These are phyloP conservation scores for Procavia capensis DNA, from an alignment of 2,113 vertebrate genomes.

Conservation along the genomic window DNA sequence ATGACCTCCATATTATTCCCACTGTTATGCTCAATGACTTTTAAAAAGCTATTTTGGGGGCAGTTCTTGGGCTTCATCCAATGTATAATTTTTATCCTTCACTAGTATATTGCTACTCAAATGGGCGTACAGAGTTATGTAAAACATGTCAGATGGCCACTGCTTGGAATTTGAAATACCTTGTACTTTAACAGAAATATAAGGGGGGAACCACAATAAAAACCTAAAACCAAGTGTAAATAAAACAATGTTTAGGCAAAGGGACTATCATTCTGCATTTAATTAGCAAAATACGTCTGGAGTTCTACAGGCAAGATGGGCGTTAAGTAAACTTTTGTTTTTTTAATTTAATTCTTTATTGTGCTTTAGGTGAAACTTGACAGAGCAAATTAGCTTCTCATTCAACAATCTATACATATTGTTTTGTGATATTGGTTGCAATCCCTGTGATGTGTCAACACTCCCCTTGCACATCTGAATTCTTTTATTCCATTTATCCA, in stretches of 20 bases:
- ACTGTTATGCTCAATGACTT: constrained; percentile 78
- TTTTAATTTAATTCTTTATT: no score
- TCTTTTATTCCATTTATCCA: no score
- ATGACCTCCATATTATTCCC: constrained; percentile 67
- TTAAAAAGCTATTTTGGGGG: constrained; percentile 79
- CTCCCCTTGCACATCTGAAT: no score
- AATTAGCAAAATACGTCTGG: constrained; percentile 52
- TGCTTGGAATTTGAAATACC: constrained; percentile 62
- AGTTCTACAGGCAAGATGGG: constrained; percentile 36
- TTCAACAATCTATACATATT: no score
- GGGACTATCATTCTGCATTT: constrained; percentile 40
- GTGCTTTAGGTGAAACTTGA: no score
- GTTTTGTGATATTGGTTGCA: no score
- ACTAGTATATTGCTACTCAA: constrained; percentile 71
- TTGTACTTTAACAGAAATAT: constrained; percentile 5
- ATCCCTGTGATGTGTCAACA: no score
- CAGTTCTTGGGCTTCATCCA: constrained; percentile 73
- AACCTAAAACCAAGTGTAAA: constrained; percentile 45
- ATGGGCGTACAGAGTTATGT: constrained; percentile 71
- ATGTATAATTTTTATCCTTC: constrained; percentile 60
- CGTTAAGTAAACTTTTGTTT: constrained; percentile 53
- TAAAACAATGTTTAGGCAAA: constrained; percentile 46
- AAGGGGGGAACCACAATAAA: constrained; percentile 4
- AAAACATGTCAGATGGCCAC: constrained; percentile 67
- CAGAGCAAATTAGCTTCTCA: no score